phyloP scores from a whole-genome alignment of 2,888 invertebrate genomes.

The Athripsodes cinereus region DNA sequence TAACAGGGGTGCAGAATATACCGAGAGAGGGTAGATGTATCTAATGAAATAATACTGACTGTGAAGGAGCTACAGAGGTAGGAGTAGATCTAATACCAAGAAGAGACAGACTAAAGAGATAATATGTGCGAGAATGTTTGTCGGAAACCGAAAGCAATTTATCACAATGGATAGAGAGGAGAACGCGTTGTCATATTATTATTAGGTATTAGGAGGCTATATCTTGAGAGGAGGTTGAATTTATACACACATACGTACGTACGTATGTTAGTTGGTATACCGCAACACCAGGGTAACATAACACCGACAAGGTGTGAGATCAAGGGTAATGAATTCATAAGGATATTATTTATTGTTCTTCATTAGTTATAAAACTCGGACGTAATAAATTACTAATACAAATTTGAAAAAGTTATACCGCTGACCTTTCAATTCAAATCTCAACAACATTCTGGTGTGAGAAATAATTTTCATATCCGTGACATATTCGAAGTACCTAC shows the following conservation, averaged over 20 bases:
- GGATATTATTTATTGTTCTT: background rate
- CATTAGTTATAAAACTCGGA: background rate
- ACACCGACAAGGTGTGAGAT: background rate
- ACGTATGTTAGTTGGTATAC: background rate
- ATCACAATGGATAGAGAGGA: constrained; percentile 23
- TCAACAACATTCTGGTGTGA: too few relatives aligned
- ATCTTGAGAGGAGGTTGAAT: background rate
- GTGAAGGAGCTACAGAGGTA: background rate
- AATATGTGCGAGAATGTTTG: constrained; percentile 27
- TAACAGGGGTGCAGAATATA: constrained; percentile 4
- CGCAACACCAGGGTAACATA: background rate
- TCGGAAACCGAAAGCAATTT: constrained; percentile 27
- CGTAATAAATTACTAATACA: too few relatives aligned
- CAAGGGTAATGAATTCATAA: background rate
- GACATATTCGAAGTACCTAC: too few relatives aligned
- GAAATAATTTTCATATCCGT: too few relatives aligned
- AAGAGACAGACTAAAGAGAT: constrained; percentile 17
- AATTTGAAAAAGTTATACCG: too few relatives aligned
- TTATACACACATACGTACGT: background rate
- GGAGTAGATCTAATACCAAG: constrained; percentile 4
- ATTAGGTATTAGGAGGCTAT: background rate
- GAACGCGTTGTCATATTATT: constrained; percentile 15
- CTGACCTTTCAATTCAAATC: too few relatives aligned
- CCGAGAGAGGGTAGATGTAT: background rate
- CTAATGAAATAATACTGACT: background rate